A percentile compares a stretch with the other conserved stretches of the same genome.
Conservation (phyloP, 64 coral and sea anemone species). For the Montipora efflorescens region DNA sequence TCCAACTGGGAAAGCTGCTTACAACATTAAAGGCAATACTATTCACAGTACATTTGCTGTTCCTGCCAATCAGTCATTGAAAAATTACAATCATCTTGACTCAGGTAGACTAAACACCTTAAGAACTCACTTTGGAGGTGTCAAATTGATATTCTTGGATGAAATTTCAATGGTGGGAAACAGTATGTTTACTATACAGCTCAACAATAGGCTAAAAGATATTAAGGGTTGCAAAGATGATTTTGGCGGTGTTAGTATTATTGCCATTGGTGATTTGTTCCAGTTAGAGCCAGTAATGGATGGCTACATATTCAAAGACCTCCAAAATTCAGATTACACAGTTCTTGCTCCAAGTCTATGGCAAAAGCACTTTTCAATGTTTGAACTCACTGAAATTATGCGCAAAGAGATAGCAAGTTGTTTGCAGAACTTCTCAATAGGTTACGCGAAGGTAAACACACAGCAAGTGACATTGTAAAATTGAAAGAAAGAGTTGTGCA, state of each 20-base stretch:
- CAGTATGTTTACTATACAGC: slow-evolving; percentile 40
- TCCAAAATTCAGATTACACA: too few species aligned
- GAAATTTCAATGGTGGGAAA: slow-evolving; percentile 49
- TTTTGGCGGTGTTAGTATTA: too few species aligned
- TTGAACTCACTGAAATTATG: too few species aligned
- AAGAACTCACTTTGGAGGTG: slow-evolving; percentile 46
- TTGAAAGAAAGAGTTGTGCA: too few species aligned
- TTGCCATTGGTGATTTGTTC: slow-evolving; percentile 75
- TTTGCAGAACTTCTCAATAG: too few species aligned
- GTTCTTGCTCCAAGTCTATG: too few species aligned
- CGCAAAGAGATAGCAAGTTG: too few species aligned
- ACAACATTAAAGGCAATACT: slow-evolving; percentile 51
- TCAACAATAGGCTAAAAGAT: slow-evolving; percentile 53
- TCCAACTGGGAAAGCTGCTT: slow-evolving; percentile 65
- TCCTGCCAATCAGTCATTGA: slow-evolving; percentile 43
- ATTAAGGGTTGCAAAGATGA: too few species aligned
- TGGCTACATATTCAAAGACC: slow-evolving; percentile 46
- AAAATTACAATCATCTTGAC: slow-evolving; percentile 53
- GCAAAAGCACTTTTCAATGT: too few species aligned
- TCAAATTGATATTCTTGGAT: slow-evolving; percentile 52
- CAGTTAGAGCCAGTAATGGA: slow-evolving; percentile 74
- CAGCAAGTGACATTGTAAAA: too few species aligned
- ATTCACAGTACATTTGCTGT: slow-evolving; percentile 1
- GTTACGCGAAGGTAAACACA: too few species aligned
- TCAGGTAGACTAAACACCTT: slow-evolving; percentile 58